These are phyloP conservation scores for Acleris sparsana DNA, from an alignment of 2,888 invertebrate genomes.

Conservation along the genomic window DNA sequence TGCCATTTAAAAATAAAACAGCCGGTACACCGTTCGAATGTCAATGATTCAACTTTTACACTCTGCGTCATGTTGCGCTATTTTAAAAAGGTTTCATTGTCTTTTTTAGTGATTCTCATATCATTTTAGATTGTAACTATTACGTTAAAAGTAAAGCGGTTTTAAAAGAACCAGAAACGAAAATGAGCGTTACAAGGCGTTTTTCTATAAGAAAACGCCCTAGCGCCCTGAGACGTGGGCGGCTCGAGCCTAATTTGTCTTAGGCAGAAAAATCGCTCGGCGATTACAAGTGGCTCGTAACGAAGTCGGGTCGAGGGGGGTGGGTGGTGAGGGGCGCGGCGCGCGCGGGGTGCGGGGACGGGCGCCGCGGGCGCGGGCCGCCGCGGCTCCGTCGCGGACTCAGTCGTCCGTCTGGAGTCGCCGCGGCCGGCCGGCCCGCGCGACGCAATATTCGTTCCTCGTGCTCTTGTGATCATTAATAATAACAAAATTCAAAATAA, in stretches of 20 bases:
- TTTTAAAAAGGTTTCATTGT: too few species aligned
- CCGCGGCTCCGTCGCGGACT: conserved; percentile 61
- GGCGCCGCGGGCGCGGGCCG: conserved; percentile 53
- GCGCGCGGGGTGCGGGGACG: conserved; percentile 45
- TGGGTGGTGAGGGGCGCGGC: conserved; percentile 37
- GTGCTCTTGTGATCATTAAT: conserved; percentile 83
- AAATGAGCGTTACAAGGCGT: conserved; percentile 53
- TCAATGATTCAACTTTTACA: conserved; percentile 56
- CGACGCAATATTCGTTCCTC: conserved; percentile 83
- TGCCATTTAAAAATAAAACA: conserved; percentile 83
- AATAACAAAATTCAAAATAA: conserved; percentile 61
- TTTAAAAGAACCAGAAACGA: background rate
- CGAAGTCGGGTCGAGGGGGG: conserved; percentile 73
- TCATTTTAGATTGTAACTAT: too few species aligned
- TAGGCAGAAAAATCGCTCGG: conserved; percentile 83
- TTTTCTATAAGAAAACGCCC: conserved; percentile 72
- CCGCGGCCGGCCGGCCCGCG: conserved; percentile 82
- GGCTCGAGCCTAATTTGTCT: conserved; percentile 81
- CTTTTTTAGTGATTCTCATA: too few species aligned
- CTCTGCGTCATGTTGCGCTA: conserved; percentile 1
- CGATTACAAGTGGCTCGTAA: conserved; percentile 84
- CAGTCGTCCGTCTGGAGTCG: conserved; percentile 84
- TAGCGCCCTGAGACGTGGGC: conserved; percentile 60
- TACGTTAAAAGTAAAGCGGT: background rate
- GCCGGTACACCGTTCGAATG: conserved; percentile 66